Evolutionary conservation across 2,113 vertebrate species (phyloP).

Genomic region (Rynchops niger): DNA sequence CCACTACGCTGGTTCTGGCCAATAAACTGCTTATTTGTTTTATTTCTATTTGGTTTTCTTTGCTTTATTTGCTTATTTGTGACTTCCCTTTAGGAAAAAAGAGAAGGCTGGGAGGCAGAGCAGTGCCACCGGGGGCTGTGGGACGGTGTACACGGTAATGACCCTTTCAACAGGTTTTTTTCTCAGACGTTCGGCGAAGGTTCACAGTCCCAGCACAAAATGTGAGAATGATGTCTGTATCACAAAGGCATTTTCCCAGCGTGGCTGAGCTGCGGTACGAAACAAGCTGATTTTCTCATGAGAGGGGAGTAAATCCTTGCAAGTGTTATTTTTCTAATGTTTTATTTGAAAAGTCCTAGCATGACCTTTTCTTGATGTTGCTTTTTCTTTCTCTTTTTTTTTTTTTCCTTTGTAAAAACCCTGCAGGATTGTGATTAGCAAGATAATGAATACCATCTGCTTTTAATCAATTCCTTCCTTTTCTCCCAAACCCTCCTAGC

Average conservation of each 20-base stretch:
- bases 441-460: slow-evolving; percentile 80
- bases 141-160: neutral
- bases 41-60: neutral
- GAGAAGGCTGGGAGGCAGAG: neutral
- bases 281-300: slow-evolving; percentile 55
- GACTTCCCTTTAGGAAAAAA: slow-evolving; percentile 5
- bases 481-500: slow-evolving; percentile 75
- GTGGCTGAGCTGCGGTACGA: slow-evolving; percentile 22
- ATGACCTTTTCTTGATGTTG: slow-evolving; percentile 71
- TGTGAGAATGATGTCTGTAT: slow-evolving; percentile 54
- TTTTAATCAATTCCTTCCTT: slow-evolving; percentile 81
- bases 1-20: neutral
- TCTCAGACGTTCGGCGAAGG: neutral
- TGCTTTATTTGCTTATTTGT: slow-evolving; percentile 39
- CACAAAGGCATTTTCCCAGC: slow-evolving; percentile 50
- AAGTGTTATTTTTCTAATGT: slow-evolving; percentile 59
- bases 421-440: slow-evolving; percentile 75
- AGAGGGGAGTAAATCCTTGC: slow-evolving; percentile 50
- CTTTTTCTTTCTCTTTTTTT: slow-evolving; percentile 45
- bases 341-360: slow-evolving; percentile 70
- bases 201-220: slow-evolving; percentile 6
- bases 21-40: neutral
- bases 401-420: slow-evolving; percentile 47
- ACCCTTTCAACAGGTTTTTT: slow-evolving; percentile 1
- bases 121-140: neutral